phyloP scores from a whole-genome alignment of 2,888 invertebrate genomes.

The Ceramica pisi region DNA sequence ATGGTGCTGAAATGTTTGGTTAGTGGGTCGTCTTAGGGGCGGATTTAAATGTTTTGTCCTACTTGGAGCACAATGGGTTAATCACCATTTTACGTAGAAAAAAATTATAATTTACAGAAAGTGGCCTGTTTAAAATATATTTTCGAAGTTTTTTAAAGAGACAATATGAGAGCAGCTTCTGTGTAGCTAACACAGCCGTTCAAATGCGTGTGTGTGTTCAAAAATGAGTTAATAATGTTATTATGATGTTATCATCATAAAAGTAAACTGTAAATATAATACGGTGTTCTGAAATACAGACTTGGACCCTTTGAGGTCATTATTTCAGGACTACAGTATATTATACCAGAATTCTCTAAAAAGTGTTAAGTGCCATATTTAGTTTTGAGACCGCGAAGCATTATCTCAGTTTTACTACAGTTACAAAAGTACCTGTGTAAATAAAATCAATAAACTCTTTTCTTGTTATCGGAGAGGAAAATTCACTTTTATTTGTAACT shows the following conservation, averaged over 20 bases:
- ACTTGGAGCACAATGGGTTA: conserved; percentile 18
- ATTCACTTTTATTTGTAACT: conserved; percentile 39
- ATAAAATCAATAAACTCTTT: conserved; percentile 12
- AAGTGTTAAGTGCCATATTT: too few relatives aligned
- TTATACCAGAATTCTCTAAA: too few relatives aligned
- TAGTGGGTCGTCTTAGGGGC: too few relatives aligned
- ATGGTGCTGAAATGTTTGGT: background rate
- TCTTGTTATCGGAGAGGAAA: background rate
- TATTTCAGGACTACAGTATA: too few relatives aligned
- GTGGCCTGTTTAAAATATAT: background rate
- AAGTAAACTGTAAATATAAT: background rate
- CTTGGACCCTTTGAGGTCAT: too few relatives aligned
- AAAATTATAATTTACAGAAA: background rate
- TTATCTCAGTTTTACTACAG: background rate
- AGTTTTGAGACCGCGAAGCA: too few relatives aligned
- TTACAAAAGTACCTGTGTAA: background rate
- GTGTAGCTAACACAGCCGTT: background rate
- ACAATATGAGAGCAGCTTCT: background rate
- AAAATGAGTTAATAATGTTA: background rate
- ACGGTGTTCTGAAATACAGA: too few relatives aligned
- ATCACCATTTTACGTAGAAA: conserved; percentile 30
- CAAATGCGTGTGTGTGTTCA: too few relatives aligned
- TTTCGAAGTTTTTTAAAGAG: too few relatives aligned
- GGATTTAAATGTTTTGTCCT: too few relatives aligned
- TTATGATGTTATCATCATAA: background rate